Conservation (phyloP, 2,888 invertebrate species). For the Pollenia angustigena region DNA sequence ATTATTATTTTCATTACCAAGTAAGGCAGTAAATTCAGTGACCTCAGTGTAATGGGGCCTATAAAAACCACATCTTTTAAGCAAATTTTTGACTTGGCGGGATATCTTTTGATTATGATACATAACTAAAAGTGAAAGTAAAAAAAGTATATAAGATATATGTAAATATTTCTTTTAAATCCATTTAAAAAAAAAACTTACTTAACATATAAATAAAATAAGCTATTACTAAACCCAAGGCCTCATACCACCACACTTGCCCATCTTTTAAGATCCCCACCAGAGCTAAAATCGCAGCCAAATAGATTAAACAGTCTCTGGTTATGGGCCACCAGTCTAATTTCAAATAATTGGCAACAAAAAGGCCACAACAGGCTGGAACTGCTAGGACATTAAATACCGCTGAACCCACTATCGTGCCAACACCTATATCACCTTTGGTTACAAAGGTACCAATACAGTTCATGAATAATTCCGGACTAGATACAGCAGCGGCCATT, state of each 20-base stretch:
- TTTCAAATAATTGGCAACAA: conserved; percentile 91
- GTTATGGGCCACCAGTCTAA: conserved; percentile 94
- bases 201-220: conserved; percentile 89
- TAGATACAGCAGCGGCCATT: conserved; percentile 97
- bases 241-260: conserved; percentile 93
- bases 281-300: conserved; percentile 90
- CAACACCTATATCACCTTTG: conserved; percentile 92
- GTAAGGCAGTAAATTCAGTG: conserved; percentile 84
- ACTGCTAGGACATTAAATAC: conserved; percentile 93
- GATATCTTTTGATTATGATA: conserved; percentile 87
- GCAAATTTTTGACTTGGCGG: conserved; percentile 82
- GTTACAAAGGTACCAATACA: conserved; percentile 94
- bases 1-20: conserved; percentile 15
- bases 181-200: conserved; percentile 45
- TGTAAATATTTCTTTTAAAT: no score
- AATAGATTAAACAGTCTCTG: conserved; percentile 92
- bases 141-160: neutral
- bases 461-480: conserved; percentile 95
- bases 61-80: conserved; percentile 67
- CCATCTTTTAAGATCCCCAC: conserved; percentile 93
- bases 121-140: conserved; percentile 88
- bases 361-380: conserved; percentile 91
- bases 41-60: conserved; percentile 83
- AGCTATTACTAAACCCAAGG: conserved; percentile 89
- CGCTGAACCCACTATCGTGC: conserved; percentile 92